Conservation (phyloP, 1,140 invertebrate species). For the Conopomorpha cramerella region DNA sequence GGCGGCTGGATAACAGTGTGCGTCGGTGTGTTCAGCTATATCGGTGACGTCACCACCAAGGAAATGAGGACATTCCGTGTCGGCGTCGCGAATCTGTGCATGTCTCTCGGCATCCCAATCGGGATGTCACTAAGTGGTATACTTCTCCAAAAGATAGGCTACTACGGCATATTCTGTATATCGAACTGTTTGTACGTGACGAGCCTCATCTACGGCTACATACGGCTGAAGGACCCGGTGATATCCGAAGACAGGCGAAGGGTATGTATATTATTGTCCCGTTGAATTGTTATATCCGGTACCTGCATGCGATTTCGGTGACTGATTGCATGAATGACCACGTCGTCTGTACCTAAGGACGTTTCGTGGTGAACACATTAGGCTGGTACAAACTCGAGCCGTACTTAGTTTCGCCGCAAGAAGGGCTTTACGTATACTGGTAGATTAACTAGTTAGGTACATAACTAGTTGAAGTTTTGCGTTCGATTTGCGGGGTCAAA, state of each 20-base stretch:
- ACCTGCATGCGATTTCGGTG: slow-evolving; percentile 1
- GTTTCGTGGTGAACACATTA: too few relatives aligned
- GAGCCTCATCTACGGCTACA: slow-evolving; percentile 48
- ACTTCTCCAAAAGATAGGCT: slow-evolving; percentile 70
- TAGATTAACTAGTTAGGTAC: too few relatives aligned
- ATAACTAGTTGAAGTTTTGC: too few relatives aligned
- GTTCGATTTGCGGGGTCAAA: too few relatives aligned
- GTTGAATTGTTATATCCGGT: slow-evolving; percentile 8
- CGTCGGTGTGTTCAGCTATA: slow-evolving; percentile 89
- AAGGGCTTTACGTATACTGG: background rate
- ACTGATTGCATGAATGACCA: too few relatives aligned
- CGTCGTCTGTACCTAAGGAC: too few relatives aligned
- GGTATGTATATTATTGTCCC: slow-evolving; percentile 22
- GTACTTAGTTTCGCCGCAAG: background rate
- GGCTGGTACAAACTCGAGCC: too few relatives aligned
- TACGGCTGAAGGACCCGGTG: slow-evolving; percentile 48
- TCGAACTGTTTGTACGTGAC: slow-evolving; percentile 49
- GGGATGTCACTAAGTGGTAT: slow-evolving; percentile 76
- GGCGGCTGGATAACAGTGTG: slow-evolving; percentile 87
- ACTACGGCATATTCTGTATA: slow-evolving; percentile 63
- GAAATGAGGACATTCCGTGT: slow-evolving; percentile 80
- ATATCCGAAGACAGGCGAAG: slow-evolving; percentile 38
- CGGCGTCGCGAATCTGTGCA: slow-evolving; percentile 80
- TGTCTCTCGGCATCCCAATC: slow-evolving; percentile 77
- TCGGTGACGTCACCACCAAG: slow-evolving; percentile 81